These are phyloP conservation scores for Sesamia nonagrioides DNA, from an alignment of 1,140 invertebrate species.

Conservation along the genomic window DNA sequence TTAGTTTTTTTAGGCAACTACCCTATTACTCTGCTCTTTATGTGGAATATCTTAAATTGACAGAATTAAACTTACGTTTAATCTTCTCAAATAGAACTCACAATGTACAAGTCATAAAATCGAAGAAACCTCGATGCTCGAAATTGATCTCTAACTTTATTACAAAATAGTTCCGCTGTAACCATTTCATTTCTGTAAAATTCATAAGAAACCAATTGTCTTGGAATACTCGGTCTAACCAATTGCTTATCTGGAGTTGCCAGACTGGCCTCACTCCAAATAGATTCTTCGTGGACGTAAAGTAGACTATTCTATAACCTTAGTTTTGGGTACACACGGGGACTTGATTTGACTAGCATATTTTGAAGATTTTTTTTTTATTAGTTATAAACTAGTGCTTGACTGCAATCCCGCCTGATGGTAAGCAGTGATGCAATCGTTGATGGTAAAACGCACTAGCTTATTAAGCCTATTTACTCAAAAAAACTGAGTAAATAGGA, in stretches of 20 bases:
- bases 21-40: too few species aligned
- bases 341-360: not conserved
- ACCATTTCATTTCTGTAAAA: conserved; percentile 59
- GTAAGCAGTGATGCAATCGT: too few species aligned
- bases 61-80: not conserved
- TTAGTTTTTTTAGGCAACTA: too few species aligned
- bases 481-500: too few species aligned
- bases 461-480: too few species aligned
- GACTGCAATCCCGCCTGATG: too few species aligned
- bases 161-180: conserved; percentile 40
- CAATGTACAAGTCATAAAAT: not conserved
- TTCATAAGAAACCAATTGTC: conserved; percentile 63
- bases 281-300: conserved; percentile 56
- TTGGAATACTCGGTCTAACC: conserved; percentile 59
- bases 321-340: conserved; percentile 23
- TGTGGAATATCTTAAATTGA: too few species aligned
- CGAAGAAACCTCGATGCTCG: not conserved
- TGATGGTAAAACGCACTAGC: too few species aligned
- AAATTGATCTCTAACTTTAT: conserved; percentile 33
- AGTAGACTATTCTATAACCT: conserved; percentile 48
- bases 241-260: conserved; percentile 64
- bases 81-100: not conserved
- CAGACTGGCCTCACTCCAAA: conserved; percentile 65
- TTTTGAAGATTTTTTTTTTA: too few species aligned
- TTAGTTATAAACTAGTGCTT: too few species aligned